These are phyloP conservation scores for Sus cebifrons DNA, from an alignment of 2,797 vertebrate species.

Conservation along the genomic window DNA sequence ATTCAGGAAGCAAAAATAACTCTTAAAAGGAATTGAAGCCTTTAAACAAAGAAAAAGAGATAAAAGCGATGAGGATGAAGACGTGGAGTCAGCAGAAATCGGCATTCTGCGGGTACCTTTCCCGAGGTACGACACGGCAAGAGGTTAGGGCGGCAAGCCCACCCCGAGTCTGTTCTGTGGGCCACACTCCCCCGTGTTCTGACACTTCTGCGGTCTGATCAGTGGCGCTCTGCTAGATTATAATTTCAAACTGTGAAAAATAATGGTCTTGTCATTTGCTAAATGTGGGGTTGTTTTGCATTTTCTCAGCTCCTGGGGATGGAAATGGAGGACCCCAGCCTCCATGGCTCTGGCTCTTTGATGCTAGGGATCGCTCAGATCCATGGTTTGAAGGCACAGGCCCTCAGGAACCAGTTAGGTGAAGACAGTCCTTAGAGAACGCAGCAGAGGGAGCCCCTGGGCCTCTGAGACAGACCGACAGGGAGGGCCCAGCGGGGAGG, in stretches of 20 bases:
- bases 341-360: conserved; percentile 38
- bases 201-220: conserved; percentile 81
- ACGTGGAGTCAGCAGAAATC: conserved; percentile 55
- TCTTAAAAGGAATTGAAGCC: conserved; percentile 88
- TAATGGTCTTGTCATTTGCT: conserved; percentile 89
- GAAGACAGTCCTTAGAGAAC: not conserved
- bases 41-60: conserved; percentile 87
- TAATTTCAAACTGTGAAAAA: conserved; percentile 89
- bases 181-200: conserved; percentile 53
- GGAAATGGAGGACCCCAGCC: conserved; percentile 85
- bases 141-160: conserved; percentile 74
- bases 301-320: conserved; percentile 89
- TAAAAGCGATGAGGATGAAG: conserved; percentile 82
- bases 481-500: not conserved
- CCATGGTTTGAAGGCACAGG: not conserved
- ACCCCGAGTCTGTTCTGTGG: conserved; percentile 64
- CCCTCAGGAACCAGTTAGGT: not conserved
- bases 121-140: conserved; percentile 84
- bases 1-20: conserved; percentile 90
- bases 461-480: not conserved
- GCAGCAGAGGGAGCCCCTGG: not conserved
- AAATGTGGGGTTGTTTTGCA: conserved; percentile 87
- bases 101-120: conserved; percentile 85
- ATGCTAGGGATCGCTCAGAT: conserved; percentile 39
- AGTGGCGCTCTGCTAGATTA: conserved; percentile 86